Conservation (phyloP, 2,888 invertebrate genomes). For the Drosophila tanythrix region DNA sequence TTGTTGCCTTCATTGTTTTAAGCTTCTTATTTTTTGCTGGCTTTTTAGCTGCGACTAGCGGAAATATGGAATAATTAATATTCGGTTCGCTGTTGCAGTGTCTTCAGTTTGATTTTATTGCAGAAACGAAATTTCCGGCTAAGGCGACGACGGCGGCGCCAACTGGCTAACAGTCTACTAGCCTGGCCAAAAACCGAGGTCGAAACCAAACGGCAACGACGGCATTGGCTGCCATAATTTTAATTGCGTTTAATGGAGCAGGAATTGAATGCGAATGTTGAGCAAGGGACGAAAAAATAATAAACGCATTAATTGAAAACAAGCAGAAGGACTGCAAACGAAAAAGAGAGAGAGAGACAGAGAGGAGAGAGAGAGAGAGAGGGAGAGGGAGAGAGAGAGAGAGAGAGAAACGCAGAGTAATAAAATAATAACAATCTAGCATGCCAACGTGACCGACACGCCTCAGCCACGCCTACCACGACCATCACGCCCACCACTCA, state of each 20-base stretch:
- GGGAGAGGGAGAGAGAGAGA: conserved; percentile 1
- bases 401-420: conserved; percentile 48
- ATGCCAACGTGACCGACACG: conserved; percentile 69
- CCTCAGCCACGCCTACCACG: conserved; percentile 1
- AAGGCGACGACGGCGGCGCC: conserved; percentile 44
- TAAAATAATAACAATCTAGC: conserved; percentile 76
- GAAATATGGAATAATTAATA: conserved; percentile 69
- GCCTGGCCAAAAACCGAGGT: conserved; percentile 21
- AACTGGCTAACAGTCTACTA: conserved; percentile 5
- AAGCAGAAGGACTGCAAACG: conserved; percentile 41
- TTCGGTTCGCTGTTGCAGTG: conserved; percentile 47
- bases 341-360: neutral
- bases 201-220: conserved; percentile 41
- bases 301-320: conserved; percentile 79
- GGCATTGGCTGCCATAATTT: conserved; percentile 77
- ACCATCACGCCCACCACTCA: conserved; percentile 35
- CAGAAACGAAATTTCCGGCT: conserved; percentile 72
- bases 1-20: neutral
- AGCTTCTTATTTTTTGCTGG: conserved; percentile 8
- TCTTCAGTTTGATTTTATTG: conserved; percentile 30
- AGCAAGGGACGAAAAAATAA: conserved; percentile 10
- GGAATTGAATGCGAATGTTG: conserved; percentile 65
- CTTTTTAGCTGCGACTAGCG: conserved; percentile 53
- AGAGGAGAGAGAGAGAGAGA: neutral
- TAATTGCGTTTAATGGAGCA: conserved; percentile 78